Evolutionary conservation across 1,140 invertebrate species (phyloP), one percentile per base, ranked within the genome.

Genomic region (Druon quercuslanigerum): DNA sequence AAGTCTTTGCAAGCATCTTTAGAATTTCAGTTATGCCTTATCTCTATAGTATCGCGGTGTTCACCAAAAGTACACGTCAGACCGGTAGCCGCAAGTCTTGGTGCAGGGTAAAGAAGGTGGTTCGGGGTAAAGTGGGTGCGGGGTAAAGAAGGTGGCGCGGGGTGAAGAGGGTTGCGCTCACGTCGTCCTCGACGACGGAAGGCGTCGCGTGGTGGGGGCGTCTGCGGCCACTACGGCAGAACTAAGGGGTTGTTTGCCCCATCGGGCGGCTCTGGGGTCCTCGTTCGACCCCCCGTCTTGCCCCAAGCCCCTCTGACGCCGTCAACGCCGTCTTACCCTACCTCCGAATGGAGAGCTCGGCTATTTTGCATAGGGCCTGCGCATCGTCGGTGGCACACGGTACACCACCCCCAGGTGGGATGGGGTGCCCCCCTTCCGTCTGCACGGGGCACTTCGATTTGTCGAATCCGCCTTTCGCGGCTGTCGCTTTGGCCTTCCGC

Each of bases 301-400:
- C 81, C 80, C 79, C 77, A 79, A 77, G 50, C 76, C 75, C 84
- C 84, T 82, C 78, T 79, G 79, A 80, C 84, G 79, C 51, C 57
- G 73, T 76, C 78, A 76, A 54, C 77, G 72, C 77, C 80, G 81
- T 84, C 84, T 82, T 82, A 84, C 81, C 83, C 71, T 75, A 76
- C 77, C 79, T 73, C 60, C 71, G 75, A 76, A 72, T 76, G 71
- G 25, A 79, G 60, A 84, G 73, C 79, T 77, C 60, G 72, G 81
- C 88, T 90, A 89, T 89, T 90, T 90, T 90, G 89, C 89, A 90
- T 90, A 90, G 89, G 89, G 87, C 89, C 89, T 90, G 89, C 89
- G 89, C 89, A 87, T 84, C 85, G 84, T 84, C 84, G 85, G 80
- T 85, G 85, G 83, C 85, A 72, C 54, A 51, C 77, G 79, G 57